Evolutionary conservation across 2,888 invertebrate species (phyloP).

Genomic region (Clitarchus hookeri): DNA sequence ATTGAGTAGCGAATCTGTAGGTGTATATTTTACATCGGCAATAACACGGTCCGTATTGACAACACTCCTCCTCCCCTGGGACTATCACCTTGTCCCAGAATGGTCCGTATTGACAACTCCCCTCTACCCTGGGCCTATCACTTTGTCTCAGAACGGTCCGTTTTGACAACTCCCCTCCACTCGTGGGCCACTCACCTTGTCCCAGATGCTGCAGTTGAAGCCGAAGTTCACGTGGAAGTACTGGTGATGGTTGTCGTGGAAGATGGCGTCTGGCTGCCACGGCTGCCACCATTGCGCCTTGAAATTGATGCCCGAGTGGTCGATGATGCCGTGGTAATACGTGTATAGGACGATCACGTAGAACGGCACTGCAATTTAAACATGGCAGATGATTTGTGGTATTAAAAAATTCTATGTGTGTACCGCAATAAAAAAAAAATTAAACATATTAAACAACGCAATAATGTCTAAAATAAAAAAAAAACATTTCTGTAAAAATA

Average conservation of each 20-base stretch:
- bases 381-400: neutral
- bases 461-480: no score
- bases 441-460: no score
- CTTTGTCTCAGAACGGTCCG: constrained; percentile 65
- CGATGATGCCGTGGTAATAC: constrained; percentile 75
- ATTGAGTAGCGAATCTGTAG: no score
- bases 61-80: no score
- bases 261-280: constrained; percentile 74
- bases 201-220: constrained; percentile 72
- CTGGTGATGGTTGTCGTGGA: constrained; percentile 79
- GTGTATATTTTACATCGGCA: no score
- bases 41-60: no score
- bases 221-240: constrained; percentile 79
- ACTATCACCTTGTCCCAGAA: constrained; percentile 69
- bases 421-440: constrained; percentile 20
- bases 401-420: no score
- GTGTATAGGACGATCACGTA: constrained; percentile 59
- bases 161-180: no score
- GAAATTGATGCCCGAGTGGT: constrained; percentile 76
- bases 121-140: constrained; percentile 48
- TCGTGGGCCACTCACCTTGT: constrained; percentile 58
- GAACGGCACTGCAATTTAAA: constrained; percentile 54
- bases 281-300: constrained; percentile 76
- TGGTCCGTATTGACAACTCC: no score
- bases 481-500: no score